Percentiles rank a stretch among this genome's conserved stretches.
Evolutionary conservation across 2,888 invertebrate species (phyloP).

Genomic region (Ferrisia virgata): DNA sequence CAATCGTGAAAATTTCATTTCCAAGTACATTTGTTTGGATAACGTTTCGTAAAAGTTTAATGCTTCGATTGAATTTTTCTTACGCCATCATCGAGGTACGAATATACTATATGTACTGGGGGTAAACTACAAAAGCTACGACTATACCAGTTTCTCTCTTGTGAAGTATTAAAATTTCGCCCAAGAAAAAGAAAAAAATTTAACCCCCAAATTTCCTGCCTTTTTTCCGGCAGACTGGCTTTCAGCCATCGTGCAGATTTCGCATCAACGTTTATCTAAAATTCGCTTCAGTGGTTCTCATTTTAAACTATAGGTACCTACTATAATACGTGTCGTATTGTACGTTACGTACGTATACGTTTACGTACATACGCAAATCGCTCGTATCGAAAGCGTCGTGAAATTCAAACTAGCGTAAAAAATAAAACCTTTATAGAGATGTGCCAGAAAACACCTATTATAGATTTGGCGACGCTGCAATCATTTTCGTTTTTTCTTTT

Average conservation of each 20-base stretch:
- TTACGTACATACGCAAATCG: background rate
- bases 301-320: background rate
- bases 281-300: conserved; percentile 9
- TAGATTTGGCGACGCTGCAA: background rate
- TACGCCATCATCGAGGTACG: too few species aligned
- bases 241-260: background rate
- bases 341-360: too few species aligned
- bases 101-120: too few species aligned
- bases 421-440: conserved; percentile 2
- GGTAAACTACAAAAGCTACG: background rate
- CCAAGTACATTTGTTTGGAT: background rate
- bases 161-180: background rate
- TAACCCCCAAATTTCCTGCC: background rate
- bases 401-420: conserved; percentile 11
- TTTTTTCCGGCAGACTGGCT: background rate
- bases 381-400: background rate
- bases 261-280: conserved; percentile 2
- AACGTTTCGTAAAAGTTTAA: conserved; percentile 5
- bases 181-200: background rate
- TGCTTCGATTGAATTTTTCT: conserved; percentile 17
- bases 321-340: too few species aligned
- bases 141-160: background rate
- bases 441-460: background rate
- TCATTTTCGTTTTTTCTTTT: background rate
- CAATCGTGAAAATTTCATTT: conserved; percentile 23